Evolutionary conservation across 2,797 vertebrate species (phyloP), one percentile per base, ranked within the genome.

Genomic region (Lithobates pipiens): DNA sequence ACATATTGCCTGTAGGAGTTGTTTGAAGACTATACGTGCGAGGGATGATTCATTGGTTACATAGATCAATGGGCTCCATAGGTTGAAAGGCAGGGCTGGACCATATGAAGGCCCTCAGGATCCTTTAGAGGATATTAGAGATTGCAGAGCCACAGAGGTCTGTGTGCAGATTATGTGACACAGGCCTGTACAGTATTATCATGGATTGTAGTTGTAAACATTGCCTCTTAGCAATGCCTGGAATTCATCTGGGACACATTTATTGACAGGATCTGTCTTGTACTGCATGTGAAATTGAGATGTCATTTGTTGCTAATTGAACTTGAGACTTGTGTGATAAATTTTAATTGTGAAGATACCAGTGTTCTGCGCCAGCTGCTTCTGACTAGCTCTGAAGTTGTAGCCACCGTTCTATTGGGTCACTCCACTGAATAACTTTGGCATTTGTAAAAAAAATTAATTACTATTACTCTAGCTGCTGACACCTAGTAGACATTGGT

Each of bases 21-120:
- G n/a, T 46, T 69, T 70, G 67, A 36, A 80, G 68, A 54, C 13
- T 71, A 71, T 71, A 5, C 50, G 39, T 39, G 44, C 13, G 61
- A 44, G 61, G n/a, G 44, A 54, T 80, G 77, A 80, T 50, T 70
- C 25, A n/a, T 78, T 67, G 9, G 67, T 68, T 67, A 34, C 3
- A 18, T 78, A 42, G 10, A 39, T 44, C 76, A 25, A 2, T 63
- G 9, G 32, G 50, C 3, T 16, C 3, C 11, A 46, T 46, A 16
- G 44, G 44, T 15, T 54, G 18, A 73, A 73, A 11, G 70, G 21
- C 36, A 42, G 18, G 39, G 34, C 11, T 42, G 71, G 71, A 25
- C 13, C 10, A 44, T 11, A 44, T 44, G 23, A 13, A 5, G 50
- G 15, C 16, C 50, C 50, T 54, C 1, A 18, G 50, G 50, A 54